phyloP scores from a whole-genome alignment of 2,888 invertebrate species.

The Tupiocoris notatus region DNA sequence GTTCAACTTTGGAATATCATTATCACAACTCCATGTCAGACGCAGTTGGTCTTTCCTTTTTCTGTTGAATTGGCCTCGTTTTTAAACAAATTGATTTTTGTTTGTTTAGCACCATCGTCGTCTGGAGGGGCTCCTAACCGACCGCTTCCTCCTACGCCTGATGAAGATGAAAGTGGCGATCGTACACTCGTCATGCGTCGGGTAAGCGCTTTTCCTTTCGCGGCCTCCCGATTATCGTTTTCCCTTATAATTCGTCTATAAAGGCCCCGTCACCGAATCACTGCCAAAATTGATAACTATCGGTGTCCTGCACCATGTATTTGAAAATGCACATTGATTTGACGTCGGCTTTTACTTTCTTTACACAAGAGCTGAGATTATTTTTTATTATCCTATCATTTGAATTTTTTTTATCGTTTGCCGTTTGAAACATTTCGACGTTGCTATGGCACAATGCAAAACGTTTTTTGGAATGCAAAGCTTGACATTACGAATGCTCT shows the following conservation, averaged over 20 bases:
- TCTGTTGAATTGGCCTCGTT: too few species aligned
- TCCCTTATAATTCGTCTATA: neutral
- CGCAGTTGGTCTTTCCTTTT: too few species aligned
- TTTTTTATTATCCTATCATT: neutral
- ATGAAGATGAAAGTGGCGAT: slow-evolving; percentile 83
- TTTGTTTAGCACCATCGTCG: slow-evolving; percentile 49
- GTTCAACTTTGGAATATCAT: too few species aligned
- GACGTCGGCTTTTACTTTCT: slow-evolving; percentile 6
- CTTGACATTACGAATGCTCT: neutral
- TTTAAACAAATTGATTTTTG: too few species aligned
- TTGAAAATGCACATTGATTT: slow-evolving; percentile 19
- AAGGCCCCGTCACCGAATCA: neutral
- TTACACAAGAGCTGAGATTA: neutral
- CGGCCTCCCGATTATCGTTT: neutral
- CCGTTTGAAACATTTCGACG: slow-evolving; percentile 3
- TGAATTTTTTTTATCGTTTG: slow-evolving; percentile 7
- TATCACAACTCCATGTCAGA: too few species aligned
- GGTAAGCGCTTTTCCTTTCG: slow-evolving; percentile 65
- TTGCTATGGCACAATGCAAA: slow-evolving; percentile 22
- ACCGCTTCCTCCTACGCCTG: slow-evolving; percentile 91
- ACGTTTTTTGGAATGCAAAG: slow-evolving; percentile 29
- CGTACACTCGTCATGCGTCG: slow-evolving; percentile 88
- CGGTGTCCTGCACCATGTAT: slow-evolving; percentile 7
- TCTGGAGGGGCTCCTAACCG: slow-evolving; percentile 80
- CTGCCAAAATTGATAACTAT: neutral